Base-by-base conservation (phyloP, 2,113 vertebrate species). In the Thamnaconus septentrionalis region DNA sequence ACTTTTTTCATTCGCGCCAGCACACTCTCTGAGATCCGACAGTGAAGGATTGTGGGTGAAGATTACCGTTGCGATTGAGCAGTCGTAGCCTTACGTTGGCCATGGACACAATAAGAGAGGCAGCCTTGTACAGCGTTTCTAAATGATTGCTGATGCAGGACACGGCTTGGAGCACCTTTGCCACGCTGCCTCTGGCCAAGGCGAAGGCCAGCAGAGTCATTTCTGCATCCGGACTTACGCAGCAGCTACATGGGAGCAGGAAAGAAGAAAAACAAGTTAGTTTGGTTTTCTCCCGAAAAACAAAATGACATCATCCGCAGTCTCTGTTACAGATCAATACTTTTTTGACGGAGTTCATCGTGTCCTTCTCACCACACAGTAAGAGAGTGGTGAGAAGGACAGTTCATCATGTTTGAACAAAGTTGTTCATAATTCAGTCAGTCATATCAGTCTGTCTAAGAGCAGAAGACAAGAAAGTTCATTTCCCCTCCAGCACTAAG, bases 121-220 rank as follows among this genome's bases (percentile, higher is more conserved):
- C 92, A 40, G 97, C 96, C 12, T 91, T 91, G 75, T 98, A 99
- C 3, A 91, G 85, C 0, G 90, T 83, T 73, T 94, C 91, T 73
- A 95, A 77, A 62, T 94, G 94, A 67, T 93, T 93, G 0, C 89
- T 90, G 88, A 98, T 92, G 10, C 94, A 88, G 63, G 94, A 93
- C 44, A 99, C 90, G 39, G 95, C 95, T 80, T 89, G 92, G 41
- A 99, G 67, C 56, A 99, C 94, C 90, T 98, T 99, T 18, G 95
- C 92, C 50, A 99, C 87, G 39, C 95, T 98, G 45, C 96, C 96
- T 82, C 97, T 90, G 71, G 97, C 96, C 74, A 99, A 89, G 64
- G 97, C 95, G 57, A 99, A 99, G 31, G 96, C 95, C 86, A 99
- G 76, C 47, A 98, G 92, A 4, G 95, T 98, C 79, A 98, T 76